phyloP scores from a whole-genome alignment of 2,888 invertebrate genomes.

The Rhamphomyia laevipes region DNA sequence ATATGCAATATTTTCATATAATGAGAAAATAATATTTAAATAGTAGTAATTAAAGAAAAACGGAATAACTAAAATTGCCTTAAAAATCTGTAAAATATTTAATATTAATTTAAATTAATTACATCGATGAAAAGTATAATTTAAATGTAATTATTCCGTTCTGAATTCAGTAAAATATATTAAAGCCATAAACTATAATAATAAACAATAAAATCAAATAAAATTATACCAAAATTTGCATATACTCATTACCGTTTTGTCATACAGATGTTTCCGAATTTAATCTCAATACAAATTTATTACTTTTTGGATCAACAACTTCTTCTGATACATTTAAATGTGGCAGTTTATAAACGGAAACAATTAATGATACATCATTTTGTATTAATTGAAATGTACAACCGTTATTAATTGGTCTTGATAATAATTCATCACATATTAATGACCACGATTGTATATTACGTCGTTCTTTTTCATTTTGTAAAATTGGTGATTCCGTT shows the following conservation, averaged over 20 bases:
- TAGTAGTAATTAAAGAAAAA: too few species aligned
- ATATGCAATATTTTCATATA: too few species aligned
- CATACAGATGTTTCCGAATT: constrained; percentile 97
- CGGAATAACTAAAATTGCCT: too few species aligned
- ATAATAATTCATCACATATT: constrained; percentile 83
- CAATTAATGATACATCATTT: constrained; percentile 83
- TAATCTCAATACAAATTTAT: constrained; percentile 84
- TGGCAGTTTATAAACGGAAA: constrained; percentile 74
- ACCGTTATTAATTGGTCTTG: constrained; percentile 71
- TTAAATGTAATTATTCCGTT: too few species aligned
- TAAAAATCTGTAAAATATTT: too few species aligned
- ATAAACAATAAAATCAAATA: not conserved
- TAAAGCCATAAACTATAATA: too few species aligned
- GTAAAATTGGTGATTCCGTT: constrained; percentile 69
- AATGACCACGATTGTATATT: constrained; percentile 92
- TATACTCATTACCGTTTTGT: constrained; percentile 32
- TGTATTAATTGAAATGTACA: constrained; percentile 85
- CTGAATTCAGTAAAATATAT: too few species aligned
- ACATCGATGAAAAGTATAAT: too few species aligned
- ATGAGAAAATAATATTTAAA: too few species aligned
- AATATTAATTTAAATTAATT: too few species aligned
- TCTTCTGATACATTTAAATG: constrained; percentile 93
- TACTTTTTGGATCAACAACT: constrained; percentile 89
- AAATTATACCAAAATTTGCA: not conserved
- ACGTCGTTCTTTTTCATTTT: constrained; percentile 70